These are phyloP conservation scores for Cavia aperea DNA, from an alignment of 2,113 vertebrate genomes.

Conservation along the genomic window DNA sequence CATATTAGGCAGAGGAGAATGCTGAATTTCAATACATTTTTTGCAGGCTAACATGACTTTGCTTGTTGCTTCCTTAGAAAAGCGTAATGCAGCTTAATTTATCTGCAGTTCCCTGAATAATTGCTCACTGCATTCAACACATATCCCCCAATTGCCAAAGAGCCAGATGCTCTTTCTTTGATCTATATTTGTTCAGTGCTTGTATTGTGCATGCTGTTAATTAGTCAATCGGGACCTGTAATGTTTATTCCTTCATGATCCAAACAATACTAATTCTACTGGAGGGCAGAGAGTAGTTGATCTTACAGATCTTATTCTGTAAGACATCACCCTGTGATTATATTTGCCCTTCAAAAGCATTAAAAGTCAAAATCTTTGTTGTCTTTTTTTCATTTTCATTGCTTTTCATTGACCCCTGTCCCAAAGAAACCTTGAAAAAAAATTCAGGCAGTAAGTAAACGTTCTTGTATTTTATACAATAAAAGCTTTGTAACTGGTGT, in stretches of 20 bases:
- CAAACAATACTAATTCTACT: constrained; percentile 45
- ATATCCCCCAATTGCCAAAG: constrained; percentile 31
- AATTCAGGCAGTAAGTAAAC: background rate
- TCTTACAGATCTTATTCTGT: constrained; percentile 30
- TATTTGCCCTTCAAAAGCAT: constrained; percentile 6
- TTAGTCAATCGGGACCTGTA: constrained; percentile 53
- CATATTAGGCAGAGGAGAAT: background rate
- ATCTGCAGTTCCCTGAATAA: constrained; percentile 19
- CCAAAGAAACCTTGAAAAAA: constrained; percentile 6
- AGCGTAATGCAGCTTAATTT: background rate
- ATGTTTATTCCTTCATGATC: constrained; percentile 59
- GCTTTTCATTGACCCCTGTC: background rate
- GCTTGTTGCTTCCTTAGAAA: background rate
- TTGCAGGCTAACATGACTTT: background rate
- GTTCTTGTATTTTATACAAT: background rate
- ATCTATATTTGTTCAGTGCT: constrained; percentile 45
- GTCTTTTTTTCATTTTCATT: background rate
- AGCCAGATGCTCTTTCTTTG: constrained; percentile 58
- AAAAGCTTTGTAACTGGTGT: background rate
- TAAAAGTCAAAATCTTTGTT: background rate
- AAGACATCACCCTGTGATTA: constrained; percentile 25
- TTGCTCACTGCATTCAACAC: constrained; percentile 13
- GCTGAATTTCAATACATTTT: background rate
- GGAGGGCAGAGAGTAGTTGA: background rate
- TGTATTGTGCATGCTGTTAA: constrained; percentile 44